Conservation (phyloP, 1,140 invertebrate genomes). For the Micrasema minimum region DNA sequence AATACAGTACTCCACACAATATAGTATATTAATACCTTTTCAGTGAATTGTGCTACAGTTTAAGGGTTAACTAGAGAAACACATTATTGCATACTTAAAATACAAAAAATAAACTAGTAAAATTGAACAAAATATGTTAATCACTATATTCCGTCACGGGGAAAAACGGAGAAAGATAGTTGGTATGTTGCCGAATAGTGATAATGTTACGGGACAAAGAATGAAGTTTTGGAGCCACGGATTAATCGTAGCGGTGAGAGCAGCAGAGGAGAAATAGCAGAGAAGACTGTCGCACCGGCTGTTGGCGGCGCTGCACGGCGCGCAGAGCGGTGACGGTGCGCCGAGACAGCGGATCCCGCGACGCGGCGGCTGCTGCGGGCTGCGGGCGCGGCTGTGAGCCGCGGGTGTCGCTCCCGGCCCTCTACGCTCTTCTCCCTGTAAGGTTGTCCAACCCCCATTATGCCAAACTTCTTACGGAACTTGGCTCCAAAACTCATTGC, state of each 20-base stretch:
- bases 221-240: constrained; percentile 35
- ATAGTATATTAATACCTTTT: too few relatives aligned
- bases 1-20: too few relatives aligned
- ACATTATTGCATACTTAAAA: too few relatives aligned
- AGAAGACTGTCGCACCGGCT: constrained; percentile 32
- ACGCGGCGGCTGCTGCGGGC: constrained; percentile 34
- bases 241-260: constrained; percentile 7
- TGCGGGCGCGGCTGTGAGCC: constrained; percentile 20
- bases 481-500: constrained; percentile 46
- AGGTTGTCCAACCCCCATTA: constrained; percentile 52
- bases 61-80: too few relatives aligned
- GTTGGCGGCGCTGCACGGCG: background rate
- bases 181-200: constrained; percentile 7
- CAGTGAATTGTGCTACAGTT: too few relatives aligned
- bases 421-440: constrained; percentile 48
- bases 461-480: constrained; percentile 45
- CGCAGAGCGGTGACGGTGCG: constrained; percentile 6
- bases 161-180: constrained; percentile 6
- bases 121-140: too few relatives aligned
- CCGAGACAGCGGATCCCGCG: constrained; percentile 1
- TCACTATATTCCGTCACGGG: background rate
- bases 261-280: constrained; percentile 20
- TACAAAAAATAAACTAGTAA: too few relatives aligned
- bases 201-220: background rate
- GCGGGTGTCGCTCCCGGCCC: background rate